Conservation (phyloP, 2,113 vertebrate species). For the Atlantisia rogersi region DNA sequence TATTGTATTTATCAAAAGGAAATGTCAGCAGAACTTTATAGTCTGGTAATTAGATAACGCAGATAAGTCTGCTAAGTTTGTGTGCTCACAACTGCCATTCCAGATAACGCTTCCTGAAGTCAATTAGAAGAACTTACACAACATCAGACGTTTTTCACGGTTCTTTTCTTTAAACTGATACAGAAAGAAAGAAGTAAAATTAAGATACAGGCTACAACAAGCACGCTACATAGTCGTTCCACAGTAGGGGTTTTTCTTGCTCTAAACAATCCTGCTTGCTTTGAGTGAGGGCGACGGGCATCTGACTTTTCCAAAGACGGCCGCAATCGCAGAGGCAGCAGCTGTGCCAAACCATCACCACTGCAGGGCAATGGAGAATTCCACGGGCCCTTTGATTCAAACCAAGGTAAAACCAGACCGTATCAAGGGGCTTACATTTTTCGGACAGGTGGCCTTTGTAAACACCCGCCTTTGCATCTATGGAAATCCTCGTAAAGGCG, state of each 20-base stretch:
- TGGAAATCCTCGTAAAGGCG: not conserved
- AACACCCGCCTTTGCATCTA: not conserved
- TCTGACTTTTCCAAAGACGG: not conserved
- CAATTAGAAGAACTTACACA: constrained; percentile 51
- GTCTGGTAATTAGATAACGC: constrained; percentile 63
- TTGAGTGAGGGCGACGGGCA: not conserved
- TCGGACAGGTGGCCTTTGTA: constrained; percentile 43
- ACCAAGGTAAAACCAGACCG: constrained; percentile 43
- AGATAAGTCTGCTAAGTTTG: constrained; percentile 66
- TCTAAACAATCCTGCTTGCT: not conserved
- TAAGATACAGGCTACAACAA: not conserved
- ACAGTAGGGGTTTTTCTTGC: not conserved
- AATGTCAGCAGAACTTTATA: constrained; percentile 75
- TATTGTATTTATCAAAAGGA: constrained; percentile 70
- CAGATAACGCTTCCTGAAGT: constrained; percentile 70
- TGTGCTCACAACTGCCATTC: constrained; percentile 58
- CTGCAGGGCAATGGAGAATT: not conserved
- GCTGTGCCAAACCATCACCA: constrained; percentile 34
- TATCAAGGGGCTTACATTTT: constrained; percentile 7
- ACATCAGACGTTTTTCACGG: not conserved
- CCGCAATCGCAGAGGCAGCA: not conserved
- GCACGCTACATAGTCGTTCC: rapidly evolving
- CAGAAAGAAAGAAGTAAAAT: not conserved
- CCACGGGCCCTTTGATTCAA: constrained; percentile 12
- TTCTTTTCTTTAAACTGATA: constrained; percentile 22